Evolutionary conservation across 1,140 invertebrate species (phyloP).

Genomic region (Phenacoccus solenopsis): DNA sequence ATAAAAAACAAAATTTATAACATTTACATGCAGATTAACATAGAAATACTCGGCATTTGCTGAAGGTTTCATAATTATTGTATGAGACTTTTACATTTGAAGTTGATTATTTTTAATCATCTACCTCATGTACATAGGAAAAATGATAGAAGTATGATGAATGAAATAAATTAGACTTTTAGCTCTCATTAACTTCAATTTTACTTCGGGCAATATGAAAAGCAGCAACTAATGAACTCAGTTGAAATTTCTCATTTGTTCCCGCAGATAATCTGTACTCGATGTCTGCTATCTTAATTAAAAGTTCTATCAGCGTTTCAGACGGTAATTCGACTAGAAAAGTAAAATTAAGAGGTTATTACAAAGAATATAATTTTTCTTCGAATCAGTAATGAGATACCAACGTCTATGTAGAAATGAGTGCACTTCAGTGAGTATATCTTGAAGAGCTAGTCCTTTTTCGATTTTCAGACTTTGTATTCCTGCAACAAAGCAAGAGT

Average conservation of each 20-base stretch:
- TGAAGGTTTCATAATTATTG: too few species aligned
- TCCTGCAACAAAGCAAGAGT: constrained; percentile 40
- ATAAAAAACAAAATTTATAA: too few species aligned
- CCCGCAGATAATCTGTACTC: constrained; percentile 44
- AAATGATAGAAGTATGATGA: neutral
- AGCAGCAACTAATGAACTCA: constrained; percentile 41
- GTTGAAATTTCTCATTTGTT: constrained; percentile 47
- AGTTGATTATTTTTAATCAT: too few species aligned
- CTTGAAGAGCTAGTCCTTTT: constrained; percentile 78
- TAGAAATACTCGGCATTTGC: too few species aligned
- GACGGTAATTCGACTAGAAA: constrained; percentile 45
- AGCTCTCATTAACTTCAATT: neutral
- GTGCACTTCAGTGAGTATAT: constrained; percentile 83
- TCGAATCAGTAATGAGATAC: constrained; percentile 30
- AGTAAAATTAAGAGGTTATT: constrained; percentile 13
- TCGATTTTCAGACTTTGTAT: constrained; percentile 67
- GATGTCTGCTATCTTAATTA: constrained; percentile 46
- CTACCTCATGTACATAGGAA: too few species aligned
- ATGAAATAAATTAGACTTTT: neutral
- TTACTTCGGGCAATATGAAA: constrained; percentile 37
- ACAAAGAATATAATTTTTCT: neutral
- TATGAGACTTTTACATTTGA: too few species aligned
- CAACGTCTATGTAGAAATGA: constrained; percentile 71
- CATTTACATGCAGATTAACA: too few species aligned
- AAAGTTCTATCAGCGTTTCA: constrained; percentile 40